phyloP scores from a whole-genome alignment of 2,888 invertebrate species.

The Cryptosula pallasiana region DNA sequence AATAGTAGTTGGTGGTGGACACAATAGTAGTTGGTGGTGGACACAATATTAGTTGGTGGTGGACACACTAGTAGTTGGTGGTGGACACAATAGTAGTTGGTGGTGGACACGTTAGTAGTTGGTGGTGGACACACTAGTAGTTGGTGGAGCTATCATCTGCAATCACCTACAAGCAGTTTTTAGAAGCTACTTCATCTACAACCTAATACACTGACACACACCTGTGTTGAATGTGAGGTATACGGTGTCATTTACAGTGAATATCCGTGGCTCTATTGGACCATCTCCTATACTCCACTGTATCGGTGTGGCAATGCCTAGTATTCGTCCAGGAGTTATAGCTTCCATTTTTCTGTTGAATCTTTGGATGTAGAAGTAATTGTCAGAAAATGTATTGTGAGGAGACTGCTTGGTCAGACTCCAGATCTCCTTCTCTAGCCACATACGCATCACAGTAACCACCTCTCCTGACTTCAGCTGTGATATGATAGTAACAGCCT shows the following conservation, averaged over 20 bases:
- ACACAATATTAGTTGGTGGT: too few species aligned
- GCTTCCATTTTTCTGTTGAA: slow-evolving; percentile 32
- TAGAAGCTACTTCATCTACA: too few species aligned
- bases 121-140: too few species aligned
- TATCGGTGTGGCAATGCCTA: slow-evolving; percentile 34
- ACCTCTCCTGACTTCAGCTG: slow-evolving; percentile 28
- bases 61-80: too few species aligned
- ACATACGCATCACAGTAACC: slow-evolving; percentile 33
- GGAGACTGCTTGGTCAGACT: slow-evolving; percentile 7
- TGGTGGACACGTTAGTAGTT: too few species aligned
- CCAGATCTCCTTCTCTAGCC: slow-evolving; percentile 34
- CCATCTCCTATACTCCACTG: slow-evolving; percentile 35
- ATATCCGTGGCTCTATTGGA: slow-evolving; percentile 33
- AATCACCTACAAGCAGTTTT: too few species aligned
- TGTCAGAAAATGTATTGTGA: slow-evolving; percentile 34
- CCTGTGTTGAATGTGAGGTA: slow-evolving; percentile 33
- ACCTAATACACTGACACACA: too few species aligned
- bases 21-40: too few species aligned
- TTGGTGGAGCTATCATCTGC: too few species aligned
- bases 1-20: too few species aligned
- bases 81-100: too few species aligned
- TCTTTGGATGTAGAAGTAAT: slow-evolving; percentile 34
- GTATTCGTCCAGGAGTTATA: slow-evolving; percentile 30
- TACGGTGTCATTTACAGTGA: slow-evolving; percentile 29
- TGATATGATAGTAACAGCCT: too few species aligned